A percentile compares a stretch with the other conserved stretches of the same genome.
Evolutionary conservation across 2,797 vertebrate species (phyloP).

Genomic region (Chelon labrosus): DNA sequence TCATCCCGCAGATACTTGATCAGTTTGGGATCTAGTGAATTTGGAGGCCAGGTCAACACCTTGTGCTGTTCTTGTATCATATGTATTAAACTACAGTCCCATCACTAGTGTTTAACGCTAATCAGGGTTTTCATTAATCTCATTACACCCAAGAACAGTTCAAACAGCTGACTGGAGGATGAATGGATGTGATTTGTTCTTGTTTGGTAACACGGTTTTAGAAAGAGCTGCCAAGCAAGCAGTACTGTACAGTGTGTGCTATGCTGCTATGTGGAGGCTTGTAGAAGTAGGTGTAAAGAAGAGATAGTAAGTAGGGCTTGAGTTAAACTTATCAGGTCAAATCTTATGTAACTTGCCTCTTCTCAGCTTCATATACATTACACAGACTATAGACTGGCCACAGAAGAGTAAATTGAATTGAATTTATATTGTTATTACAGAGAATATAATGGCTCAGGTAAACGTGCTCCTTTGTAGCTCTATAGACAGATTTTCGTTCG

Average conservation of each 20-base stretch:
- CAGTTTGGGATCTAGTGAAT: no score
- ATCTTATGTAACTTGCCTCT: neutral
- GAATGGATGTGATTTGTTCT: slow-evolving; percentile 36
- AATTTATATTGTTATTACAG: neutral
- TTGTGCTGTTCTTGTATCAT: no score
- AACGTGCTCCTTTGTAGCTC: neutral
- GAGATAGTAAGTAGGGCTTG: neutral
- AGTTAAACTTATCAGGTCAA: neutral
- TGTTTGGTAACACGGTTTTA: neutral
- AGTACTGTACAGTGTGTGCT: neutral
- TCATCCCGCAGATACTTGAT: no score
- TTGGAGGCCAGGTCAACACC: no score
- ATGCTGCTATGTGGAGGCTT: neutral
- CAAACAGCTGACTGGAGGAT: slow-evolving; percentile 38
- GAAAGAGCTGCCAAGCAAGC: neutral
- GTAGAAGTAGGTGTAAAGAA: neutral
- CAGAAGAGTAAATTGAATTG: no score
- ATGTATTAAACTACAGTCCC: neutral
- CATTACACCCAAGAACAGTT: slow-evolving; percentile 52
- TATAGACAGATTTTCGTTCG: neutral
- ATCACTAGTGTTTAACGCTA: slow-evolving; percentile 42
- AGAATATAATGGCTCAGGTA: neutral
- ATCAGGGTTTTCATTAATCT: slow-evolving; percentile 47
- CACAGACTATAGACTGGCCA: no score
- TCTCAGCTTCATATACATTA: neutral